Evolutionary conservation across 2,797 vertebrate species (phyloP), one percentile per base, ranked within the genome.

Genomic region (Remorina albescens): DNA sequence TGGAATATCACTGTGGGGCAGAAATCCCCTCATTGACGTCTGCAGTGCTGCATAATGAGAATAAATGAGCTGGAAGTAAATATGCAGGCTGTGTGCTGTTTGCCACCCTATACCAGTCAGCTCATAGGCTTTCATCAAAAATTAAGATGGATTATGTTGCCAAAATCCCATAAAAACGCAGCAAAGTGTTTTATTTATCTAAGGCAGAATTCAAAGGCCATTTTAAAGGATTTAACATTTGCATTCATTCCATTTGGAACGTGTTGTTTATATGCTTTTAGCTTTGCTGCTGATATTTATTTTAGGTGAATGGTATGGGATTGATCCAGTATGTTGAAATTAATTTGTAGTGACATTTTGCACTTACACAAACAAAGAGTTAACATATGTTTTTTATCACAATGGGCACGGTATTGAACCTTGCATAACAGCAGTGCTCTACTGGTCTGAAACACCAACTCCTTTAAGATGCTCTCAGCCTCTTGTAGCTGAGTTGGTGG

Each of bases 1-100:
- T 65, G 78, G 89, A 89, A 77, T 83, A 91, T 93, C 91, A 90
- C 91, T 85, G 80, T 88, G 90, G 88, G 89, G 88, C 89, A 93
- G 90, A 92, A 93, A 91, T 89, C 85, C 88, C 91, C 87, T 91
- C 89, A 89, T 87, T 93, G 92, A 93, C 74, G 89, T 93, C 89
- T 88, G 81, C 75, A 78, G 83, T 67, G 88, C 92, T 92, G 91
- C 88, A 93, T 95, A 94, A 94, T 95, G 94, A 94, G 93, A 95
- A 95, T 93, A 95, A 95, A 95, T 95, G 93, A 94, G 90, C 89
- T 94, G 94, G 94, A 94, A 95, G 93, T 93, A 94, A 94, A 93
- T 91, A 94, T 92, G 91, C 92, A 91, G 91, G 71, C 89, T 89
- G 87, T 89, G 91, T 88, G 86, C 80, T 87, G 90, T 88, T 90